These are phyloP conservation scores for Limanda limanda DNA, from an alignment of 2,113 vertebrate genomes.

Conservation along the genomic window DNA sequence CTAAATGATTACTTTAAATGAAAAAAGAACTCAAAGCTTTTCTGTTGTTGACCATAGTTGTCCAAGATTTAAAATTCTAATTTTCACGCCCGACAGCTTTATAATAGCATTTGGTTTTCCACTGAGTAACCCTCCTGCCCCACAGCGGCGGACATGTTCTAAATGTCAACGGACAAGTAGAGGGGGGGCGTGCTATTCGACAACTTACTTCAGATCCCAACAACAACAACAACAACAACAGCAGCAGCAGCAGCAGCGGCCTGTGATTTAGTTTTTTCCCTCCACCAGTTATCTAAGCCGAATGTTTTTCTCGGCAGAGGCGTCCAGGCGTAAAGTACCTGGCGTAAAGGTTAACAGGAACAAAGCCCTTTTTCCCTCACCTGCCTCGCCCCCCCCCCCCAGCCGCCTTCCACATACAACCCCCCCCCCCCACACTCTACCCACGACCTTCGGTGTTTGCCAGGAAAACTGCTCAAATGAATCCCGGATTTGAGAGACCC, in stretches of 20 bases:
- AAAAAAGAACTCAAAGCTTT: no score
- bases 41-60: no score
- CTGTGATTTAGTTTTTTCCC: constrained; percentile 52
- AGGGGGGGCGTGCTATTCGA: constrained; percentile 25
- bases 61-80: no score
- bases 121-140: no score
- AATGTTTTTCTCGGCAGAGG: constrained; percentile 68
- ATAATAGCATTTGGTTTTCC: no score
- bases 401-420: not conserved
- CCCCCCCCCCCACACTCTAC: not conserved
- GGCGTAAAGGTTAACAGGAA: constrained; percentile 69
- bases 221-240: no score
- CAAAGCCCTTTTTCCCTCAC: constrained; percentile 18
- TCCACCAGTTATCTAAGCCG: constrained; percentile 68
- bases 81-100: no score
- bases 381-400: constrained; percentile 11
- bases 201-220: constrained; percentile 66
- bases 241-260: constrained; percentile 12
- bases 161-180: no score
- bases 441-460: constrained; percentile 12
- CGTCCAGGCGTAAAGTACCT: constrained; percentile 68
- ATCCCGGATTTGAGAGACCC: constrained; percentile 43
- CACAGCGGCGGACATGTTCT: no score
- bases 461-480: constrained; percentile 55
- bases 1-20: no score